These are phyloP conservation scores for Pygoscelis antarcticus DNA, from an alignment of 2,113 vertebrate species.

Conservation along the genomic window DNA sequence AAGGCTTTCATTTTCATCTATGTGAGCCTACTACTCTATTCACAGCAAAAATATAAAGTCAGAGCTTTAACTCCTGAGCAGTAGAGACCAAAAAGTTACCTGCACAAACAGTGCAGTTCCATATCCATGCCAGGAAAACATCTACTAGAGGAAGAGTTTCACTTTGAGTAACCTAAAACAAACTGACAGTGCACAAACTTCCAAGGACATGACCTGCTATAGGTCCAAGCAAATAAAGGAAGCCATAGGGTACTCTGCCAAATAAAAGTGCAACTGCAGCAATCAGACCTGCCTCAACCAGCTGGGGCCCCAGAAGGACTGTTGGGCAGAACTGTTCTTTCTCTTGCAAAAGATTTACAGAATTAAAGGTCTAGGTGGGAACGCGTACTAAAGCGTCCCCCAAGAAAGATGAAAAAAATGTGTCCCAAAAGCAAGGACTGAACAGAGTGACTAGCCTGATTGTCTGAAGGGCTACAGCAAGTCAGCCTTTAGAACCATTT, in stretches of 20 bases:
- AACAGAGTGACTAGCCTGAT: not conserved
- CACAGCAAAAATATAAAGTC: not conserved
- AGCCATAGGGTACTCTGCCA: not conserved
- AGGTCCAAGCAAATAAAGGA: not conserved
- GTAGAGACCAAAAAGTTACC: not conserved
- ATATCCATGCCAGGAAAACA: not conserved
- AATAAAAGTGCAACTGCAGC: not conserved
- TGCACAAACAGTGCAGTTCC: not conserved
- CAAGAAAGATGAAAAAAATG: not conserved
- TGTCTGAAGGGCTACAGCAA: not conserved
- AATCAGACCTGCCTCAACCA: not conserved
- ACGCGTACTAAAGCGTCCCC: fast-evolving
- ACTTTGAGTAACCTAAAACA: not conserved
- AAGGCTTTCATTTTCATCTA: not conserved
- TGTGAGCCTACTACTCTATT: not conserved
- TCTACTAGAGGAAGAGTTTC: not conserved
- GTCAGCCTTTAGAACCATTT: not conserved
- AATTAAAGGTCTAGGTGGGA: not conserved
- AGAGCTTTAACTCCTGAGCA: not conserved
- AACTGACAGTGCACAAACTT: not conserved
- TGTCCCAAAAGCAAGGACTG: not conserved
- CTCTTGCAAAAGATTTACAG: not conserved
- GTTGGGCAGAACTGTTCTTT: not conserved
- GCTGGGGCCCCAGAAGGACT: not conserved
- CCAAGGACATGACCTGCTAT: not conserved